These are phyloP conservation scores for Homalodisca vitripennis DNA, from an alignment of 1,140 invertebrate species.

Conservation along the genomic window DNA sequence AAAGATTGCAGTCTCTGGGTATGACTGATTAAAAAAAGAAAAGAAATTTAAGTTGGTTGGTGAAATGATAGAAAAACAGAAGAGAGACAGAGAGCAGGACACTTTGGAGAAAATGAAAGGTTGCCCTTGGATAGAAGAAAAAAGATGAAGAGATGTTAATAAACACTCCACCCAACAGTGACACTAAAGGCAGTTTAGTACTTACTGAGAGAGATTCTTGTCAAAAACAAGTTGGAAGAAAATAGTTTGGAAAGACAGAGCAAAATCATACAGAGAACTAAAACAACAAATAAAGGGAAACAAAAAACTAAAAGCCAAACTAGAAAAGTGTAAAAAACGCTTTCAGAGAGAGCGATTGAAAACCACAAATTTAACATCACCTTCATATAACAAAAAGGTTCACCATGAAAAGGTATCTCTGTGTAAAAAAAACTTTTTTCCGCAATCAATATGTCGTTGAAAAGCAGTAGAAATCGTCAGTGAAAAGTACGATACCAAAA, in stretches of 20 bases:
- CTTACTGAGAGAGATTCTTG: too few relatives aligned
- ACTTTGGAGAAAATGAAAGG: background rate
- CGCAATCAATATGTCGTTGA: background rate
- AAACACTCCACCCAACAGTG: background rate
- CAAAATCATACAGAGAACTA: too few relatives aligned
- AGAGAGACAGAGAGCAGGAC: background rate
- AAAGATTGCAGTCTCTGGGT: too few relatives aligned
- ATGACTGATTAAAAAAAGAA: background rate
- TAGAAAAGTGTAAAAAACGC: too few relatives aligned
- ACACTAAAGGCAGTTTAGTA: too few relatives aligned
- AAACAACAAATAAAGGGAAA: too few relatives aligned
- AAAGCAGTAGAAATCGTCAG: too few relatives aligned
- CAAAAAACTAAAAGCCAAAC: too few relatives aligned
- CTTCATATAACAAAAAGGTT: background rate
- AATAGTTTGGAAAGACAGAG: too few relatives aligned
- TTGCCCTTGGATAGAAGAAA: background rate
- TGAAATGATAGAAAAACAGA: background rate
- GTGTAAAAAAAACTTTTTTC: background rate
- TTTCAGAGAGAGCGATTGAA: too few relatives aligned
- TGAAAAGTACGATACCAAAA: background rate
- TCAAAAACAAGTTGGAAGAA: too few relatives aligned
- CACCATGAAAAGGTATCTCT: too few relatives aligned
- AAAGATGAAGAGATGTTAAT: background rate
- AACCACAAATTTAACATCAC: background rate
- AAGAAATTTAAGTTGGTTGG: background rate